These are phyloP conservation scores for Acipenser ruthenus DNA, from an alignment of 2,797 vertebrate genomes.

Conservation along the genomic window DNA sequence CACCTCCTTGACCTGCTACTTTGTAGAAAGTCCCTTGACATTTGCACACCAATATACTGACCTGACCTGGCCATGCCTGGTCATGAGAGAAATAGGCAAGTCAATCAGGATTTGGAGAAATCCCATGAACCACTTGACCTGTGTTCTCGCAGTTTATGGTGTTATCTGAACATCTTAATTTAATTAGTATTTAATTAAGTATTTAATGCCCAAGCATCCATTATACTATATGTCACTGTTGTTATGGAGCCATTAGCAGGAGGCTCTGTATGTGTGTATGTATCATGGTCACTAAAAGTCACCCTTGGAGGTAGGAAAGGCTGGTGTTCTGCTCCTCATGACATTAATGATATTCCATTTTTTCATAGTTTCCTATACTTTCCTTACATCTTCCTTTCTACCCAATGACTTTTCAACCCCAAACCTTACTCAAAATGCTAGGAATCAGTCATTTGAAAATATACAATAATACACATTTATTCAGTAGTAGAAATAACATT, in stretches of 20 bases:
- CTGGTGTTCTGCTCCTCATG: too few relatives aligned
- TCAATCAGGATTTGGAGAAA: slow-evolving; percentile 56
- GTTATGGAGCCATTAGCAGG: slow-evolving; percentile 4
- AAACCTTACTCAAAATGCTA: too few relatives aligned
- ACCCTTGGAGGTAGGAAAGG: too few relatives aligned
- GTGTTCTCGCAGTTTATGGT: slow-evolving; percentile 57
- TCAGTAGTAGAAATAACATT: too few relatives aligned
- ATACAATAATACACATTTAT: too few relatives aligned
- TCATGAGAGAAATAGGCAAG: slow-evolving; percentile 48
- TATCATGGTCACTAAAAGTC: too few relatives aligned
- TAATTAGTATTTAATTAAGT: slow-evolving; percentile 38
- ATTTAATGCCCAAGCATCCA: slow-evolving; percentile 39
- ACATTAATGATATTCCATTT: too few relatives aligned
- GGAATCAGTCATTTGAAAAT: too few relatives aligned
- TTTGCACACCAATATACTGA: slow-evolving; percentile 7
- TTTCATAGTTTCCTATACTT: too few relatives aligned
- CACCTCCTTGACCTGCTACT: neutral
- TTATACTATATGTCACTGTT: neutral
- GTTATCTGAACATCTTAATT: slow-evolving; percentile 51
- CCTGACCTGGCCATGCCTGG: slow-evolving; percentile 4
- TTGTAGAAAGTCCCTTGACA: slow-evolving; percentile 11
- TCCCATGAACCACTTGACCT: slow-evolving; percentile 54
- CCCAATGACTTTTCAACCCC: too few relatives aligned
- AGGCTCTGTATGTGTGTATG: neutral
- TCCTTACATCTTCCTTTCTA: too few relatives aligned